Percentiles rank a stretch among this genome's conserved stretches.
phyloP scores from a whole-genome alignment of 2,113 vertebrate species.

The Papio anubis region DNA sequence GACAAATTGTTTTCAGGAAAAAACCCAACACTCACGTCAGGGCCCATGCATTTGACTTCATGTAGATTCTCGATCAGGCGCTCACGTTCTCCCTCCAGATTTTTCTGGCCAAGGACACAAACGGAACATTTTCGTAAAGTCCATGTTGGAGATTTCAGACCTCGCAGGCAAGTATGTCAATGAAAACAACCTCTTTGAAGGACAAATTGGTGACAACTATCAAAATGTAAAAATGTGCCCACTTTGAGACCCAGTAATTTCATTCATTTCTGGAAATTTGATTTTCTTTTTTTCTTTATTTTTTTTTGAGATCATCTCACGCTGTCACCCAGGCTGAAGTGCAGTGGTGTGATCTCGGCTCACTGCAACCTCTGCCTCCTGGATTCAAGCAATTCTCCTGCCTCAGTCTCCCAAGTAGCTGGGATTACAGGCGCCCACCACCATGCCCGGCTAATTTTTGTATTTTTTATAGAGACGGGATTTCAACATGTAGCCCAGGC shows the following conservation, averaged over 20 bases:
- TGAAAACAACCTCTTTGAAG: not conserved
- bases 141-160: constrained; percentile 14
- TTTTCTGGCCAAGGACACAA: not conserved
- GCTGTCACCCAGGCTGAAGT: too few relatives aligned
- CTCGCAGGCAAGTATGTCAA: not conserved
- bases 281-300: not conserved
- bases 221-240: not conserved
- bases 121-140: not conserved
- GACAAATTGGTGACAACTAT: not conserved
- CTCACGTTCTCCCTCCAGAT: not conserved
- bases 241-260: not conserved
- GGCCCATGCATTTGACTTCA: not conserved
- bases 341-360: too few relatives aligned
- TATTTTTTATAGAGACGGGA: too few relatives aligned
- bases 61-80: not conserved
- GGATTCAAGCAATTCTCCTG: too few relatives aligned
- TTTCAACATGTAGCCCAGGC: too few relatives aligned
- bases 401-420: too few relatives aligned
- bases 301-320: too few relatives aligned
- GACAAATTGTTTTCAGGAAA: constrained; percentile 70
- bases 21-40: not conserved
- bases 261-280: not conserved
- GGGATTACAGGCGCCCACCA: too few relatives aligned
- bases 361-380: too few relatives aligned
- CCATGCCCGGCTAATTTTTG: too few relatives aligned